Evolutionary conservation across 53 echinoderm and acorn worm species (phyloP).

Genomic region (Echinarachnius parma): DNA sequence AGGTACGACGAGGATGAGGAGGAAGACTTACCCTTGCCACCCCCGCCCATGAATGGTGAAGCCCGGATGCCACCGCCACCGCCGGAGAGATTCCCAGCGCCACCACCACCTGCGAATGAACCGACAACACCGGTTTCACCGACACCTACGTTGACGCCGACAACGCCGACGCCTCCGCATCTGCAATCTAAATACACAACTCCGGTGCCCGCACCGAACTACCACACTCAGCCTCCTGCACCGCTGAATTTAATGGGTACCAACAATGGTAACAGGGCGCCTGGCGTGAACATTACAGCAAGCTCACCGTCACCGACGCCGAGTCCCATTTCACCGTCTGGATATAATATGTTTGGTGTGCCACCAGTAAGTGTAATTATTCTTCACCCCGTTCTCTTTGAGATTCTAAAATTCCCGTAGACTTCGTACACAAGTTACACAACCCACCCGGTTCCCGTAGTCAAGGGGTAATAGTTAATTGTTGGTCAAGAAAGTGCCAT

Average conservation of each 20-base stretch:
- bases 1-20: background rate
- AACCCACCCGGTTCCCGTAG: too few relatives aligned
- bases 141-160: constrained; percentile 52
- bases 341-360: constrained; percentile 15
- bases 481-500: too few relatives aligned
- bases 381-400: too few relatives aligned
- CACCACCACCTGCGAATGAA: constrained; percentile 24
- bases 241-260: constrained; percentile 3
- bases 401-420: too few relatives aligned
- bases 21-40: constrained; percentile 32
- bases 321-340: constrained; percentile 28
- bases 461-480: too few relatives aligned
- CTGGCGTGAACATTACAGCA: constrained; percentile 9
- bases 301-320: constrained; percentile 14
- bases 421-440: too few relatives aligned
- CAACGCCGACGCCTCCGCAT: constrained; percentile 34
- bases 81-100: constrained; percentile 3
- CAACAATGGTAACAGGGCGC: constrained; percentile 2
- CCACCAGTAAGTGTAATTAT: constrained; percentile 20
- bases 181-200: constrained; percentile 23
- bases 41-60: constrained; percentile 35
- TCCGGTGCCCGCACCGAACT: constrained; percentile 12
- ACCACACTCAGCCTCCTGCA: constrained; percentile 30
- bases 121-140: constrained; percentile 36
- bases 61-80: constrained; percentile 39